These are phyloP conservation scores for Charina bottae DNA, from an alignment of 2,113 vertebrate species.

Conservation along the genomic window DNA sequence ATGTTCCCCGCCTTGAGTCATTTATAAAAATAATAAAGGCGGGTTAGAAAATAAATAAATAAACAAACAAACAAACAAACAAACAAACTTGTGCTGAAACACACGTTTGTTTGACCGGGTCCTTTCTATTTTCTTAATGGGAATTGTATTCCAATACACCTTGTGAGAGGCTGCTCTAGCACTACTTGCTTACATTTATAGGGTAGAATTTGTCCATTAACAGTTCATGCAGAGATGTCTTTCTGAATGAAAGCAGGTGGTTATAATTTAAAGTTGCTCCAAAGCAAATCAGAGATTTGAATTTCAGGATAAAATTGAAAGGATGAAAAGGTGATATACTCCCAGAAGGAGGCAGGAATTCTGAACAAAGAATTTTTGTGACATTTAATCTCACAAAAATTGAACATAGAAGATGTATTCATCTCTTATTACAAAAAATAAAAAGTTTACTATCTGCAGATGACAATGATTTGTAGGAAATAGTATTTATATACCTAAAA, in stretches of 20 bases:
- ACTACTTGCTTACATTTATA: constrained; percentile 60
- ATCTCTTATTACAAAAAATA: constrained; percentile 45
- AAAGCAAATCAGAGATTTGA: constrained; percentile 60
- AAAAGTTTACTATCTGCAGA: constrained; percentile 25
- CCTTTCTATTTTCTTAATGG: background rate
- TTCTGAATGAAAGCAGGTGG: constrained; percentile 44
- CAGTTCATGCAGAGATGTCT: constrained; percentile 20
- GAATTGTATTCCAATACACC: background rate
- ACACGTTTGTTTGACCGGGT: background rate
- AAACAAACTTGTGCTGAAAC: constrained; percentile 24
- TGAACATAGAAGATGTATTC: constrained; percentile 61
- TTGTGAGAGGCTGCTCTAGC: background rate
- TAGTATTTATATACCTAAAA: background rate
- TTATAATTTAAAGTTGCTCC: constrained; percentile 57
- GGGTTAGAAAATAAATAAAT: no score
- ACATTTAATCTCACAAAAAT: background rate
- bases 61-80: no score
- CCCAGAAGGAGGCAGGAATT: constrained; percentile 35
- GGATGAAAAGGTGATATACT: constrained; percentile 36
- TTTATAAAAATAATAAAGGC: no score
- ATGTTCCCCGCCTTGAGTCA: no score
- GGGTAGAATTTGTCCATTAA: constrained; percentile 53
- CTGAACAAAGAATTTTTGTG: constrained; percentile 33
- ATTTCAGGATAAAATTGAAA: constrained; percentile 46
- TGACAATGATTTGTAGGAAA: background rate